Evolutionary conservation across 1,140 invertebrate species (phyloP), one percentile per base, ranked within the genome.

Genomic region (Aphelinus certus): DNA sequence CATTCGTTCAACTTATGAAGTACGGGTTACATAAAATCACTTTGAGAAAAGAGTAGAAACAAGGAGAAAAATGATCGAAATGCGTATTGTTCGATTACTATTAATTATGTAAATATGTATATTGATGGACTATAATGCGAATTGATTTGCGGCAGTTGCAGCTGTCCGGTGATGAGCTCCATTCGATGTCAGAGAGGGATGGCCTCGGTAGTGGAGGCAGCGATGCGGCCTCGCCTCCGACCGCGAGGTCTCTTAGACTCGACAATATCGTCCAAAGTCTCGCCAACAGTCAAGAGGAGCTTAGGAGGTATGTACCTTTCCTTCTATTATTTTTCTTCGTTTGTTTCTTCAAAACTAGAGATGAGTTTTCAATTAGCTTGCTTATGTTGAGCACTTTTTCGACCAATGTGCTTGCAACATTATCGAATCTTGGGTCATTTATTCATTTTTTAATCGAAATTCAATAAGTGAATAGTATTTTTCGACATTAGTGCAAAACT

Each of bases 261-360:
- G 95, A 97, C 87, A 88, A 94, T 73, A 94, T 95, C 47, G 94
- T 94, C 76, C 93, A 95, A 81, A 95, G 94, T 7, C 88, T 96
- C 58, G 94, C 95, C 57, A 95, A 96, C 70, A 96, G 95, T 88
- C 92, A 95, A 81, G 96, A 97, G 85, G 94, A 97, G 80, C 87
- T 96, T 26, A 88, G 94, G 81, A 92, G 92, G 89, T 94, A 90
- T 74, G 88, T 67, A 62, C 45, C 1, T 60, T n/a, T 9, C 26
- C 4, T 60, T 60, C n/a, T 60, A 7, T 60, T 60, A 3, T 60
- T 60, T 26, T 10, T 60, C n/a, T 53, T 60, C 58, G 4, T 4
- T 60, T 60, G 3, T 60, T n/a, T 55, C 53, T 55, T 55, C 5
- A 7, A 10, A 55, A 7, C 10, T 55, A 10, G 5, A 55, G 10